phyloP scores from a whole-genome alignment of 2,888 invertebrate species.

The Parnassius glacialis region DNA sequence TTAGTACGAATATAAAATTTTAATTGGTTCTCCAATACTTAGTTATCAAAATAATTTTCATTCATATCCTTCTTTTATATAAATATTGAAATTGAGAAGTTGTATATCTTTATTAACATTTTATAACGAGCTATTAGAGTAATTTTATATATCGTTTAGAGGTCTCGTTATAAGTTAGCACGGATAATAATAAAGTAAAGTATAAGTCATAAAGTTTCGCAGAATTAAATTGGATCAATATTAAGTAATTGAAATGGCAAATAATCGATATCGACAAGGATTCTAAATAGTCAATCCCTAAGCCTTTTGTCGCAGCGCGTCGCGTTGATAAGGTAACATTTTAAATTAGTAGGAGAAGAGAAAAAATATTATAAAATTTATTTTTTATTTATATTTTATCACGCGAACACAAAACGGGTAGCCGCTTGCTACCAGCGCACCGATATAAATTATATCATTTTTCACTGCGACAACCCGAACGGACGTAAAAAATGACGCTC shows the following conservation, averaged over 20 bases:
- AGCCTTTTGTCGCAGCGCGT: constrained; percentile 69
- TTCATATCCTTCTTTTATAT: constrained; percentile 6
- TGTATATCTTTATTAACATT: constrained; percentile 6
- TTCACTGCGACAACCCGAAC: constrained; percentile 78
- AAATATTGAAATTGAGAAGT: constrained; percentile 1
- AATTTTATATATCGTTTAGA: too few species aligned
- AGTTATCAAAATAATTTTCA: constrained; percentile 10
- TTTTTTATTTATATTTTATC: constrained; percentile 77
- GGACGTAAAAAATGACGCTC: constrained; percentile 78
- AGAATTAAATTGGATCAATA: constrained; percentile 2
- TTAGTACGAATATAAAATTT: constrained; percentile 1
- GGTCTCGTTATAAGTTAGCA: background rate
- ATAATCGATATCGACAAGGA: constrained; percentile 38
- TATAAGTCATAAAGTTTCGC: background rate
- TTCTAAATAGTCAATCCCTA: constrained; percentile 42
- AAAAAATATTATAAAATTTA: constrained; percentile 71
- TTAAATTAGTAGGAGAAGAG: constrained; percentile 79
- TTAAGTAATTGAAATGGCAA: constrained; percentile 8
- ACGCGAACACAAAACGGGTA: constrained; percentile 76
- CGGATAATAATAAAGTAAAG: background rate
- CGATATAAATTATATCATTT: constrained; percentile 81
- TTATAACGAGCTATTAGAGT: background rate
- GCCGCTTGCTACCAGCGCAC: constrained; percentile 68
- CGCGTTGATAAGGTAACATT: constrained; percentile 81
- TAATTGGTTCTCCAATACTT: constrained; percentile 8